phyloP scores from a whole-genome alignment of 2,888 invertebrate species.

The Cybosia mesomella region DNA sequence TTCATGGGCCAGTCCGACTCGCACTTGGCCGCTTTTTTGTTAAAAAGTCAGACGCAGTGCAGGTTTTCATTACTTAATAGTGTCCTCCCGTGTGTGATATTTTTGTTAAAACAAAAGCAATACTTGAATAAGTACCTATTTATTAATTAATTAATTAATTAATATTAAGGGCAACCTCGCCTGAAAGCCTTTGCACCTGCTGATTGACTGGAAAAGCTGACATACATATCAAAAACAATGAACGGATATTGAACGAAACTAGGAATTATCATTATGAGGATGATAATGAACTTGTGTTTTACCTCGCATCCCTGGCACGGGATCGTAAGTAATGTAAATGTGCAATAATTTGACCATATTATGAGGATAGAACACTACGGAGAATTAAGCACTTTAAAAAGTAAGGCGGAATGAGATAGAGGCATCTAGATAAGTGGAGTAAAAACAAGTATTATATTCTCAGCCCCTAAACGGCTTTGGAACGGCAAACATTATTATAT shows the following conservation, averaged over 20 bases:
- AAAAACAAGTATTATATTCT: neutral
- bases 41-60: neutral
- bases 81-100: neutral
- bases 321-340: neutral
- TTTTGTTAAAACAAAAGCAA: neutral
- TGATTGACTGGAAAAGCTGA: no score
- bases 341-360: neutral
- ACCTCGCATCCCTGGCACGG: neutral
- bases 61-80: neutral
- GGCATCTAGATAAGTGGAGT: neutral
- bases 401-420: neutral
- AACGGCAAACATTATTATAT: conserved; percentile 4
- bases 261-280: neutral
- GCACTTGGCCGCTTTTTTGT: neutral
- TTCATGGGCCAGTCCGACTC: no score
- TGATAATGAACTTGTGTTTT: no score
- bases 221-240: neutral
- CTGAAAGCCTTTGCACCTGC: no score
- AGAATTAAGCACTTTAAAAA: neutral
- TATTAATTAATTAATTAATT: no score
- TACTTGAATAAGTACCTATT: no score
- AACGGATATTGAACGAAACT: neutral
- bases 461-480: neutral
- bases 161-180: no score
- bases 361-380: neutral